Evolutionary conservation across 1,140 invertebrate species (phyloP).

Genomic region (Bombus superbus): DNA sequence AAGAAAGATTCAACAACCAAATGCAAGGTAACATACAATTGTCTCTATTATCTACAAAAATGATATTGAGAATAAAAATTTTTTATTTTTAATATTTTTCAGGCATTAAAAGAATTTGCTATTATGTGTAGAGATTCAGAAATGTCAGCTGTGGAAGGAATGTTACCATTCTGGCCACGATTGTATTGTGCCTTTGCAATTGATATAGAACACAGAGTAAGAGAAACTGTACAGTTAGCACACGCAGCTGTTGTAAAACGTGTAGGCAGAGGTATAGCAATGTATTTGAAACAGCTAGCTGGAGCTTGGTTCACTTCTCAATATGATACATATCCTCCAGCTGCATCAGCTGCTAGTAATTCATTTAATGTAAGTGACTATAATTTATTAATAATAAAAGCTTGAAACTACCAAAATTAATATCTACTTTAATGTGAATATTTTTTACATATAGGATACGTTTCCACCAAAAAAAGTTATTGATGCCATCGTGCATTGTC

Average conservation of each 20-base stretch:
- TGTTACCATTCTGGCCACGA: slow-evolving; percentile 91
- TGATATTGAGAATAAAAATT: neutral
- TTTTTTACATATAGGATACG: slow-evolving; percentile 80
- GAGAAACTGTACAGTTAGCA: slow-evolving; percentile 89
- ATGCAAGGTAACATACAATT: slow-evolving; percentile 86
- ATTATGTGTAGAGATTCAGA: slow-evolving; percentile 86
- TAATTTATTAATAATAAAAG: slow-evolving; percentile 16
- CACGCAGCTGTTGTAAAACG: slow-evolving; percentile 87
- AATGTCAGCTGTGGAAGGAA: slow-evolving; percentile 84
- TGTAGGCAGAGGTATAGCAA: slow-evolving; percentile 89
- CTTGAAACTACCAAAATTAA: neutral
- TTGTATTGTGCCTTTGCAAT: slow-evolving; percentile 88
- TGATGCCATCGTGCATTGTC: slow-evolving; percentile 90
- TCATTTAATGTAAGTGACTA: slow-evolving; percentile 85
- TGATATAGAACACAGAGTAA: slow-evolving; percentile 90
- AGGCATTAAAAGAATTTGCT: slow-evolving; percentile 92
- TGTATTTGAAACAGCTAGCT: slow-evolving; percentile 89
- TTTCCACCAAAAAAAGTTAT: slow-evolving; percentile 88
- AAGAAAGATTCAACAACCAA: slow-evolving; percentile 95
- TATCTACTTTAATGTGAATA: neutral
- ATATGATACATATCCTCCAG: slow-evolving; percentile 91
- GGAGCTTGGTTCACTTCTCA: slow-evolving; percentile 90
- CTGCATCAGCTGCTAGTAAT: slow-evolving; percentile 87
- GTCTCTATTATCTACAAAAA: neutral
- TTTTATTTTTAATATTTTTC: slow-evolving; percentile 50